A percentile compares a stretch with the other conserved stretches of the same genome.
Conservation (phyloP, 2,888 invertebrate genomes). For the Xestia ashworthii region DNA sequence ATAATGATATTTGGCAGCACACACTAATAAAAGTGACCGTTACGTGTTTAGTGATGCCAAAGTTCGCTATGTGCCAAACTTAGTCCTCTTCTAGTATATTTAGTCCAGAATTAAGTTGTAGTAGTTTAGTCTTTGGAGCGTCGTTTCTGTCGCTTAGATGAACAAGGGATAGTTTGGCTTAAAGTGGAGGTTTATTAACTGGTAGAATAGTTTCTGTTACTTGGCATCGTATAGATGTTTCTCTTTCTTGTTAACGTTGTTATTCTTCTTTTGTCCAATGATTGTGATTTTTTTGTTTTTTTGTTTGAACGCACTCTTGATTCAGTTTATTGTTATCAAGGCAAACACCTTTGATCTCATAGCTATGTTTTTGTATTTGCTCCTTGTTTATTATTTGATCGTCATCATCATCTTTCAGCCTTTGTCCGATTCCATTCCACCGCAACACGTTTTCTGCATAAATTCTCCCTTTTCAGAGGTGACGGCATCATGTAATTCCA, state of each 20-base stretch:
- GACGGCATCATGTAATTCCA: too few relatives aligned
- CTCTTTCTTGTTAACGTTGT: background rate
- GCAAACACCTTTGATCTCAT: background rate
- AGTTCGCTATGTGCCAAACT: constrained; percentile 51
- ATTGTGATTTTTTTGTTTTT: background rate
- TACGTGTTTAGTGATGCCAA: constrained; percentile 43
- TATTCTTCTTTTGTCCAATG: background rate
- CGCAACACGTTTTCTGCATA: too few relatives aligned
- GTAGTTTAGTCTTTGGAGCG: constrained; percentile 35
- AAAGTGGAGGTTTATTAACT: background rate
- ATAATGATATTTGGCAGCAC: constrained; percentile 54
- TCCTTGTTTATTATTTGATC: background rate
- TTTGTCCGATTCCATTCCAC: too few relatives aligned
- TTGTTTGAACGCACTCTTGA: background rate
- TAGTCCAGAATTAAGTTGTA: constrained; percentile 48
- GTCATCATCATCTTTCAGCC: too few relatives aligned
- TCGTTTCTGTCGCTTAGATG: constrained; percentile 27
- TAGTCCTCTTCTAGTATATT: constrained; percentile 33
- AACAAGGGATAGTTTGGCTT: constrained; percentile 11
- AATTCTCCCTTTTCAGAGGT: too few relatives aligned
- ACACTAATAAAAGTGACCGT: constrained; percentile 52
- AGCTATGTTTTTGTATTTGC: background rate
- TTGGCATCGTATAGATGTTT: background rate
- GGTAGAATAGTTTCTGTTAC: background rate
- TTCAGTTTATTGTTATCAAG: background rate